These are phyloP conservation scores for Eclectus roratus DNA, from an alignment of 2,113 vertebrate species.

Conservation along the genomic window DNA sequence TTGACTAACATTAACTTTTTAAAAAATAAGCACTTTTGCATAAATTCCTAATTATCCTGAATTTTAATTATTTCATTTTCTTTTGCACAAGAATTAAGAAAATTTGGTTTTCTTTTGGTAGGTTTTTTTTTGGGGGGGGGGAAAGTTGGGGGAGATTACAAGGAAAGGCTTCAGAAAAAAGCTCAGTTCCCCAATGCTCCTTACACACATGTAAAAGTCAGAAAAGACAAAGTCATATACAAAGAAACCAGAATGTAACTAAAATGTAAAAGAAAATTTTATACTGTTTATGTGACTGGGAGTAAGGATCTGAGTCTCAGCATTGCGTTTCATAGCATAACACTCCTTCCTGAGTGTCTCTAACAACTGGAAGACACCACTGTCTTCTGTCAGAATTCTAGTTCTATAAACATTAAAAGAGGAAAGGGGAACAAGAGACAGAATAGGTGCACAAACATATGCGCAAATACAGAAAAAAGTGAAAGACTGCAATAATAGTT, in stretches of 20 bases:
- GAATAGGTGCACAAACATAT: neutral
- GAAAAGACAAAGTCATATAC: neutral
- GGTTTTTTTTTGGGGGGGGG: neutral
- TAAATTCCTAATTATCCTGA: neutral
- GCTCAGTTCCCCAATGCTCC: neutral
- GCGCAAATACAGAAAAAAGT: neutral
- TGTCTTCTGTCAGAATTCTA: neutral
- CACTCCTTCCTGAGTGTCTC: neutral
- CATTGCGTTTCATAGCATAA: neutral
- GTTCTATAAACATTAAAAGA: neutral
- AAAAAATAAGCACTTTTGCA: neutral
- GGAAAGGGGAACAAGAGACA: neutral
- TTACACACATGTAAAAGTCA: neutral
- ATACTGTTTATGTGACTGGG: neutral
- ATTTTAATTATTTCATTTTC: neutral
- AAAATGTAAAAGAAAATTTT: neutral
- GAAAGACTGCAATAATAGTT: neutral
- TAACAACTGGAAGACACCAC: neutral
- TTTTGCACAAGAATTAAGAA: neutral
- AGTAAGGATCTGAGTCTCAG: neutral
- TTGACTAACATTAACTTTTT: neutral
- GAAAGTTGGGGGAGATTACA: neutral
- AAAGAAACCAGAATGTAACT: neutral
- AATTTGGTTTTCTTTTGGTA: neutral
- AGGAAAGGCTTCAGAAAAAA: neutral